Percentiles rank a stretch among this genome's conserved stretches.
These are phyloP conservation scores for Aurelia sp. DNA, from an alignment of 30 jellyfish, hydroid and myxozoan genomes.

Conservation along the genomic window DNA sequence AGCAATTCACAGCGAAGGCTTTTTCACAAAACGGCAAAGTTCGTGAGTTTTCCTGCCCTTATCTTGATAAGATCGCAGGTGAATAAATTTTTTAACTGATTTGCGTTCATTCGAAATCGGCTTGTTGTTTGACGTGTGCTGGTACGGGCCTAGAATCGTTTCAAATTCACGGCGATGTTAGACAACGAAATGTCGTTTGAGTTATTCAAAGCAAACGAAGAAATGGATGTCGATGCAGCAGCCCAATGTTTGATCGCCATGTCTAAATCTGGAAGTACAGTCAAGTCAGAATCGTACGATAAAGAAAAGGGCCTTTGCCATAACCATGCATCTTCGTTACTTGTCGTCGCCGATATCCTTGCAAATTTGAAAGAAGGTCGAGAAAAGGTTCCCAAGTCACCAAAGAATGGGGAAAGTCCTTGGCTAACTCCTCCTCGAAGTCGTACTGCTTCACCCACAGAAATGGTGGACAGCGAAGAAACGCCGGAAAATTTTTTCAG, in stretches of 20 bases:
- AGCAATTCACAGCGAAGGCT: too few relatives aligned
- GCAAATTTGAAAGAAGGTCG: slow-evolving; percentile 84
- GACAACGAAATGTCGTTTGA: slow-evolving; percentile 64
- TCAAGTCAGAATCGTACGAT: slow-evolving; percentile 47
- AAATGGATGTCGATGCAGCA: slow-evolving; percentile 84
- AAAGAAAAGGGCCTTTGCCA: slow-evolving; percentile 28
- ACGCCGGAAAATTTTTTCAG: slow-evolving; percentile 52
- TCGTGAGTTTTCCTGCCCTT: neutral
- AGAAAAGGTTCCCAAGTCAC: slow-evolving; percentile 25
- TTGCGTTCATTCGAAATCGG: slow-evolving; percentile 13
- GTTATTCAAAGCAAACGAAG: slow-evolving; percentile 15
- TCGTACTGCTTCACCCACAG: slow-evolving; percentile 95
- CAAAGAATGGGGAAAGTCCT: slow-evolving; percentile 72
- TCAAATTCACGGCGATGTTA: slow-evolving; percentile 7
- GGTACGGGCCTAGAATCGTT: slow-evolving; percentile 9
- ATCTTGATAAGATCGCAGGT: slow-evolving; percentile 2
- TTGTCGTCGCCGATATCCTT: slow-evolving; percentile 83
- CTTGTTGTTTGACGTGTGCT: slow-evolving; percentile 8
- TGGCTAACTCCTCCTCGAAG: slow-evolving; percentile 99
- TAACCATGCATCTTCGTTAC: slow-evolving; percentile 28
- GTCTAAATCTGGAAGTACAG: slow-evolving; percentile 66
- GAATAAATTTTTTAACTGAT: slow-evolving; percentile 7
- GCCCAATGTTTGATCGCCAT: slow-evolving; percentile 78
- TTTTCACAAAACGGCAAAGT: neutral
- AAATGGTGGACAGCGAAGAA: slow-evolving; percentile 57